phyloP scores from a whole-genome alignment of 2,113 vertebrate genomes.

The Alexandromys fortis region DNA sequence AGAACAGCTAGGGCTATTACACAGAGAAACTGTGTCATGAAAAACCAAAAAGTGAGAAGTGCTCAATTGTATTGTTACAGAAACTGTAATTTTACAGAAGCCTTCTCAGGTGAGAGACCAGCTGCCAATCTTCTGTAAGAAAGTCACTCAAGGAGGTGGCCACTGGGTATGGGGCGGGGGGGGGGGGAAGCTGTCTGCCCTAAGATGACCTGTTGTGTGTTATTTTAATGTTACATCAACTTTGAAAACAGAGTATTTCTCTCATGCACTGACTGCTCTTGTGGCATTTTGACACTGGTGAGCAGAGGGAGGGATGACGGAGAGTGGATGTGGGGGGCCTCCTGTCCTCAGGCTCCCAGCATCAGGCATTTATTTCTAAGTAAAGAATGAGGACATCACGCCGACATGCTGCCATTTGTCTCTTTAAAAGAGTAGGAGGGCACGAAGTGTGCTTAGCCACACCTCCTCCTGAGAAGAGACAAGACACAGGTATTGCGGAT shows the following conservation, averaged over 20 bases:
- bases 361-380: neutral
- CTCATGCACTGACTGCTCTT: rapidly evolving
- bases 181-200: rapidly evolving
- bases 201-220: rapidly evolving
- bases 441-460: rapidly evolving
- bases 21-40: no score
- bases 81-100: neutral
- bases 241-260: neutral
- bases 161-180: neutral
- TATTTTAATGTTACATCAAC: neutral
- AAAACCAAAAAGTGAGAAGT: neutral
- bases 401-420: rapidly evolving
- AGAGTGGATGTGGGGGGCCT: rapidly evolving
- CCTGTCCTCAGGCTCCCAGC: neutral
- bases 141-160: neutral
- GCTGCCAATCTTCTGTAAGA: neutral
- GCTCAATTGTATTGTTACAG: neutral
- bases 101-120: neutral
- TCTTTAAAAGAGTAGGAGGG: rapidly evolving
- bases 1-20: no score
- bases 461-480: no score
- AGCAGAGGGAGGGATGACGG: neutral
- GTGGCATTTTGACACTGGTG: rapidly evolving
- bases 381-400: neutral
- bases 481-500: neutral